Evolutionary conservation across 2,113 vertebrate genomes (phyloP), one percentile per base, ranked within the genome.

Genomic region (Pogona vitticeps): DNA sequence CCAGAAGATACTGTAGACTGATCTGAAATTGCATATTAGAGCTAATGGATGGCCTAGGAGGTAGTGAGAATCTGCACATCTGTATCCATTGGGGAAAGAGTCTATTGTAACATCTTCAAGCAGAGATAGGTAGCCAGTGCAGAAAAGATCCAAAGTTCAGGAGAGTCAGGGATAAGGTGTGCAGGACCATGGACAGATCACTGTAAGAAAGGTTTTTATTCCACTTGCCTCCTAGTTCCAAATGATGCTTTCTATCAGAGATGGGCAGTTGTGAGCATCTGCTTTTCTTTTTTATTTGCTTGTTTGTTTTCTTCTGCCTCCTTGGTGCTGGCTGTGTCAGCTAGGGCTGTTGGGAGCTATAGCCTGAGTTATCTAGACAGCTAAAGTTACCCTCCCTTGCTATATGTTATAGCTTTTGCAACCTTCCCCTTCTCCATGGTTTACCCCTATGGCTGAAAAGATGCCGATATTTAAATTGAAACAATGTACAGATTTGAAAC

Each of bases 171-270:
- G 14, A 12, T 9, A 77, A 33, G 2, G 5, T 23, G 38, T 72
- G 68, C 68, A 83, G 81, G 68, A 72, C 68, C 81, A 83, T 73
- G 81, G 81, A 83, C 81, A 83, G 81, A 83, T 59, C 81, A 83
- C 33, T 72, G 26, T 3, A 46, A 38, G 2, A 6, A 72, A 72
- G 52, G 70, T 52, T 58, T 7, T 58, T 83, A 21, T 13, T 59
- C 33, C 68, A 72, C 23, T 42, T 23, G 10, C 2, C 3, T 23
- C 28, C 28, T 76, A 76, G 38, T 40, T 75, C 46, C 46, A 56
- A 58, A 76, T 52, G 6, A 76, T 52, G 28, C 12, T n/a, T 40
- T 38, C 71, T 73, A 15, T 36, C 7, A 68, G 28, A 20, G 46
- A 52, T 52, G 46, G 46, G 46, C 46, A 52, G 46, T 5, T 52